Conservation (phyloP, 2,888 invertebrate genomes). For the Ernsta delagoae region DNA sequence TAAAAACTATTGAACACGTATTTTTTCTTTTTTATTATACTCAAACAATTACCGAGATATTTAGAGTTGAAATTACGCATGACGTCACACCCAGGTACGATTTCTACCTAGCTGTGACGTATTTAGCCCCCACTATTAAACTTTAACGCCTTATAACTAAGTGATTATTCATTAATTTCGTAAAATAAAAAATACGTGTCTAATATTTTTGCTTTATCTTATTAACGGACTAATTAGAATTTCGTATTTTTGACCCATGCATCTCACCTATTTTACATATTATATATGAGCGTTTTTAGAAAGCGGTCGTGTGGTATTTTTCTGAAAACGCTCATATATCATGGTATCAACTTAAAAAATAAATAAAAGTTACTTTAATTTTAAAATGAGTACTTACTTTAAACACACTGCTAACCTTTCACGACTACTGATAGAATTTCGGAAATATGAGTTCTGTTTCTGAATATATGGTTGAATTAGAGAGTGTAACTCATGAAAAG, state of each 20-base stretch:
- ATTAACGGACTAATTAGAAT: conserved; percentile 3
- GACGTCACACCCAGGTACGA: conserved; percentile 4
- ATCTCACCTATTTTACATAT: conserved; percentile 1
- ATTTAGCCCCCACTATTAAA: conserved; percentile 4
- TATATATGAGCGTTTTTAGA: conserved; percentile 2
- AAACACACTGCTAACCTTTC: conserved; percentile 23
- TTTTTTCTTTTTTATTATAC: conserved; percentile 4
- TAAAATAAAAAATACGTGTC: conserved; percentile 4
- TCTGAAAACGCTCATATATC: conserved; percentile 1
- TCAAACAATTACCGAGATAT: conserved; percentile 4
- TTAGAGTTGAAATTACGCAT: conserved; percentile 4
- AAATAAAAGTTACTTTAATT: conserved; percentile 40
- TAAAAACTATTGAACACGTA: conserved; percentile 5
- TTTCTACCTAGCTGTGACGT: conserved; percentile 4
- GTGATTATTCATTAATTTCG: conserved; percentile 4
- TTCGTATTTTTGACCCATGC: not conserved
- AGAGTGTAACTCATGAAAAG: conserved; percentile 39
- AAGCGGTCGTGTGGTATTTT: conserved; percentile 2
- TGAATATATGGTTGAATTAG: conserved; percentile 39
- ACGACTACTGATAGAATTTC: conserved; percentile 38
- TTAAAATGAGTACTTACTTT: conserved; percentile 38
- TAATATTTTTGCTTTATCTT: conserved; percentile 4
- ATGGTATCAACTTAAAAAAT: conserved; percentile 13
- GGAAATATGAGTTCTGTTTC: conserved; percentile 40
- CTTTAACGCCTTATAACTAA: conserved; percentile 4